These are phyloP conservation scores for Acrocephalus kingi DNA, from an alignment of 2,113 vertebrate species.

Conservation along the genomic window DNA sequence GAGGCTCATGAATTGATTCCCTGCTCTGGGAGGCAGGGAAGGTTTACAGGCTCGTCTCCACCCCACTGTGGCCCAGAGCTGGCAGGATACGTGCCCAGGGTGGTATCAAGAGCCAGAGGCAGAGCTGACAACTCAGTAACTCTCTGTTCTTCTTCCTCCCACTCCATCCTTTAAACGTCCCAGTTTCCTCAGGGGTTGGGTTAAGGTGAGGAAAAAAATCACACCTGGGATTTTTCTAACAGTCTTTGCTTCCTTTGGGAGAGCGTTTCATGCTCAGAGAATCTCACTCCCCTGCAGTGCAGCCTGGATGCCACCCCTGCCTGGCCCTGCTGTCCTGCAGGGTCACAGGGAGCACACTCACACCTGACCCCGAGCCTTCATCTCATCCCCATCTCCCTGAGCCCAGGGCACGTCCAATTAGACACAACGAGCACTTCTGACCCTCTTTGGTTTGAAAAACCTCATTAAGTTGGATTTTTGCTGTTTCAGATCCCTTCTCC, in stretches of 20 bases:
- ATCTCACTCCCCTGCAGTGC: background rate
- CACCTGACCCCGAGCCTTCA: background rate
- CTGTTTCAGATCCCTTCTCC: background rate
- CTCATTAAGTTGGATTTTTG: background rate
- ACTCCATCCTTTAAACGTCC: background rate
- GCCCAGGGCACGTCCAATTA: background rate
- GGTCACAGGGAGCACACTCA: background rate
- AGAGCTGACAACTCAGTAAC: background rate
- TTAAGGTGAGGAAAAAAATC: background rate
- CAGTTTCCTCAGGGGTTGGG: background rate
- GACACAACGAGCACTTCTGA: background rate
- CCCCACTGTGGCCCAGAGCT: background rate
- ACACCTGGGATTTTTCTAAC: background rate
- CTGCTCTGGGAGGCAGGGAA: background rate
- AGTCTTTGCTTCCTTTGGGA: accelerated
- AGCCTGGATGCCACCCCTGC: background rate
- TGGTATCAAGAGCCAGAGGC: background rate
- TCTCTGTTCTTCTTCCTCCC: background rate
- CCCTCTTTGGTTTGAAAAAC: background rate
- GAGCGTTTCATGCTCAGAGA: background rate
- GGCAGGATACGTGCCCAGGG: background rate
- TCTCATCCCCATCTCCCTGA: background rate
- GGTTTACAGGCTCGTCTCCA: background rate
- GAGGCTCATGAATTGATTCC: background rate
- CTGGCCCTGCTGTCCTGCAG: background rate